phyloP scores from a whole-genome alignment of 2,113 vertebrate species.

The Paralichthys olivaceus region DNA sequence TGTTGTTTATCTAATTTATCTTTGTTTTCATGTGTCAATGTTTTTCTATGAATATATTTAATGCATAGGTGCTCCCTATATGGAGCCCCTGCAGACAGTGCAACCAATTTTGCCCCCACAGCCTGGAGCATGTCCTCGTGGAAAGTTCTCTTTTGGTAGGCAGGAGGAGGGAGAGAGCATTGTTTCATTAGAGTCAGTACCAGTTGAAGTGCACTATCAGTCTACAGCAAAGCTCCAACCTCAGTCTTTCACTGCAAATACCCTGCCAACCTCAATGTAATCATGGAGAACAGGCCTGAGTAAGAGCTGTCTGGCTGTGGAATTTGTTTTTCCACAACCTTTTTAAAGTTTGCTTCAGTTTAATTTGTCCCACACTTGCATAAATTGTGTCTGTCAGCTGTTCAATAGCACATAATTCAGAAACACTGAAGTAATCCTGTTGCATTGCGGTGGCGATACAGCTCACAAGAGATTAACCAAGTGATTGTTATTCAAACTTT shows the following conservation, averaged over 20 bases:
- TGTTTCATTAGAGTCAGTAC: not conserved
- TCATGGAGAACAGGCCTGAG: not conserved
- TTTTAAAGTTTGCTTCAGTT: not conserved
- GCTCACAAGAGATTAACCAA: not conserved
- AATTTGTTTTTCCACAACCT: not conserved
- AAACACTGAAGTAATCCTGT: not conserved
- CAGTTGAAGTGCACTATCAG: not conserved
- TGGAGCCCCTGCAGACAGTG: too few relatives aligned
- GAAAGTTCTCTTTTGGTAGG: not conserved
- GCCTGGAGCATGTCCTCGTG: not conserved
- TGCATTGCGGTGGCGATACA: not conserved
- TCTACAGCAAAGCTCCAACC: not conserved
- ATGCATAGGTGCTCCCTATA: too few relatives aligned
- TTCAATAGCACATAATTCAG: not conserved
- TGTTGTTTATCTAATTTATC: too few relatives aligned
- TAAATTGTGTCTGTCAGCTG: not conserved
- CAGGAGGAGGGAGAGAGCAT: not conserved
- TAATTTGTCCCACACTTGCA: not conserved
- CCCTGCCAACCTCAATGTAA: not conserved
- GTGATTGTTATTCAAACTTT: not conserved
- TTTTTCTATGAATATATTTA: too few relatives aligned
- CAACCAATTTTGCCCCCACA: too few relatives aligned
- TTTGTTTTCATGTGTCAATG: too few relatives aligned
- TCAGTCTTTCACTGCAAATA: not conserved
- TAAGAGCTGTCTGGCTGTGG: not conserved